Conservation (phyloP, 1,140 invertebrate genomes). For the Apocrypta bakeri region DNA sequence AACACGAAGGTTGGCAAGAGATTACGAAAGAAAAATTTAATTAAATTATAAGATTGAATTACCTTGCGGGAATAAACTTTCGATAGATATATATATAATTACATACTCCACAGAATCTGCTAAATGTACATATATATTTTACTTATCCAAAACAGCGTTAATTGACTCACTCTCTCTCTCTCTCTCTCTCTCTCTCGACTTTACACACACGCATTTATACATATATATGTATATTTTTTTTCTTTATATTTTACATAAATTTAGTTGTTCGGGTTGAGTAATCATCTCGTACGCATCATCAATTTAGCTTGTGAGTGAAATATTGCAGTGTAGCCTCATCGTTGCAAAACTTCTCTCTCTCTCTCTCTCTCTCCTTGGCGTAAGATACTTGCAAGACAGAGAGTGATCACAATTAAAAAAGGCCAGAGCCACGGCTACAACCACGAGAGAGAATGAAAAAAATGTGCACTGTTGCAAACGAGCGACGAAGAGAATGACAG, state of each 20-base stretch:
- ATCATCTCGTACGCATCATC: not conserved
- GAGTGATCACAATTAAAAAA: constrained; percentile 5
- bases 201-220: no score
- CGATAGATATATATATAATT: no score
- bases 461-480: not conserved
- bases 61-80: no score
- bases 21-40: no score
- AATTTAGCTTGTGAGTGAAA: not conserved
- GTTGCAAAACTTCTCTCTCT: not conserved
- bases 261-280: constrained; percentile 1
- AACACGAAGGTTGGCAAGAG: no score
- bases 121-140: no score
- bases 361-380: not conserved
- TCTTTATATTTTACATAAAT: not conserved
- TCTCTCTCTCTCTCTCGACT: no score
- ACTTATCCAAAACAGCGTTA: no score
- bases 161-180: no score
- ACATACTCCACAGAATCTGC: no score
- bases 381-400: not conserved
- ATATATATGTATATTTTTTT: no score
- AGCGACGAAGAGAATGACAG: not conserved
- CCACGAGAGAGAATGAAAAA: not conserved
- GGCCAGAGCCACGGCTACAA: not conserved
- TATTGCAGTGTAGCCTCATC: not conserved
- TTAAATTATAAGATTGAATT: no score